A percentile compares a stretch with the other conserved stretches of the same genome.
Evolutionary conservation across 2,797 vertebrate species (phyloP).

Genomic region (Liasis olivaceus): DNA sequence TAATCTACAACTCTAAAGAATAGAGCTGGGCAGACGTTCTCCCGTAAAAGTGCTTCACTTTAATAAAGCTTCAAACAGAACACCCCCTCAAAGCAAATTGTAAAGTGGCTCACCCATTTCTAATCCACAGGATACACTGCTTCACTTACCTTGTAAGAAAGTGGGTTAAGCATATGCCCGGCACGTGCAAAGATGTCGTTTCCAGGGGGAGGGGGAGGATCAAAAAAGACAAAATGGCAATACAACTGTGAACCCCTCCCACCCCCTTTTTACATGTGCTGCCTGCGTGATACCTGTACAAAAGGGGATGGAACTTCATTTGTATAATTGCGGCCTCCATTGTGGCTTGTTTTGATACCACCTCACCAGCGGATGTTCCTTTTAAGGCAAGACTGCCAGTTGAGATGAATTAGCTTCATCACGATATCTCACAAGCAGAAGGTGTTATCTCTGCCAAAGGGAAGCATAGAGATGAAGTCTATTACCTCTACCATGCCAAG

Average conservation of each 20-base stretch:
- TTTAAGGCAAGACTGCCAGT: background rate
- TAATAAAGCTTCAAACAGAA: background rate
- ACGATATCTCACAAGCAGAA: background rate
- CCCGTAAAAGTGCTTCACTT: background rate
- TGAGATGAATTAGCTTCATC: background rate
- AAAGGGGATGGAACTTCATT: background rate
- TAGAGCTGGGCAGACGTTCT: background rate
- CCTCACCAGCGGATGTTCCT: background rate
- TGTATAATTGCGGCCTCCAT: background rate
- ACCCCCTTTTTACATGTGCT: background rate
- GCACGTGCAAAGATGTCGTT: background rate
- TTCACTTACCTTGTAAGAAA: background rate
- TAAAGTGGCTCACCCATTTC: background rate
- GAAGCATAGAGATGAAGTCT: background rate
- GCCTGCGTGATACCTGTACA: background rate
- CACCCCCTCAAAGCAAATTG: background rate
- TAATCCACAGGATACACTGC: background rate
- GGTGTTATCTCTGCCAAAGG: background rate
- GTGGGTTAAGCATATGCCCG: background rate
- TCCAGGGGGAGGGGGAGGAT: background rate
- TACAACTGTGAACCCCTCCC: background rate
- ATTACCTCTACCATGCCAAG: background rate
- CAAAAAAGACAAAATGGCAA: background rate
- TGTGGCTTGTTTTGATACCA: background rate
- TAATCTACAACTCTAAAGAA: conserved; percentile 47